Percentiles rank a stretch among this genome's conserved stretches.
Evolutionary conservation across 1,140 invertebrate genomes (phyloP).

Genomic region (Magallana ariakensis): DNA sequence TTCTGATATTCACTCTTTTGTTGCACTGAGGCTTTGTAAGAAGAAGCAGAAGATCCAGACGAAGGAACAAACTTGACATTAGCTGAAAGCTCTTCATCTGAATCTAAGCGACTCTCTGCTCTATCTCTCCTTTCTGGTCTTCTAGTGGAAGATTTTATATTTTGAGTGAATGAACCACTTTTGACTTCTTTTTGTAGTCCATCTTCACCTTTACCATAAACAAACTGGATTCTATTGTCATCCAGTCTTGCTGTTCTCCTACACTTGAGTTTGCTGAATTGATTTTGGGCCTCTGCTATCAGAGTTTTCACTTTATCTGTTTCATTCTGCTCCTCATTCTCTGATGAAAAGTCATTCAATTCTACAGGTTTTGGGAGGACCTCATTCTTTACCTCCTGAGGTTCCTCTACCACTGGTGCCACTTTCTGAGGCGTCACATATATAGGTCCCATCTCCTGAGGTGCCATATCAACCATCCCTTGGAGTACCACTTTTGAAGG

Average conservation of each 20-base stretch:
- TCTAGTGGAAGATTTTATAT: neutral
- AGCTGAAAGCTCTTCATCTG: neutral
- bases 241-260: neutral
- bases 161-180: neutral
- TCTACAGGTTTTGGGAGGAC: neutral
- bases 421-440: no score
- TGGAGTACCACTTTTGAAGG: no score
- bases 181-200: neutral
- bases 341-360: neutral
- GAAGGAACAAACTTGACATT: neutral
- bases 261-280: constrained; percentile 23
- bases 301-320: neutral
- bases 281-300: neutral
- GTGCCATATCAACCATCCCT: no score
- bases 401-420: neutral
- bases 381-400: neutral
- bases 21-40: neutral
- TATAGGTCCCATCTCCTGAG: no score
- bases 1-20: neutral
- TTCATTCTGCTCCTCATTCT: neutral
- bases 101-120: neutral
- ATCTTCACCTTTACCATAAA: neutral
- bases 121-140: neutral
- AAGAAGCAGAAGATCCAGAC: neutral
- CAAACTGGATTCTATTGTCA: constrained; percentile 31